Base-by-base conservation (phyloP, 2,888 invertebrate species). In the Synergus gifuensis region DNA sequence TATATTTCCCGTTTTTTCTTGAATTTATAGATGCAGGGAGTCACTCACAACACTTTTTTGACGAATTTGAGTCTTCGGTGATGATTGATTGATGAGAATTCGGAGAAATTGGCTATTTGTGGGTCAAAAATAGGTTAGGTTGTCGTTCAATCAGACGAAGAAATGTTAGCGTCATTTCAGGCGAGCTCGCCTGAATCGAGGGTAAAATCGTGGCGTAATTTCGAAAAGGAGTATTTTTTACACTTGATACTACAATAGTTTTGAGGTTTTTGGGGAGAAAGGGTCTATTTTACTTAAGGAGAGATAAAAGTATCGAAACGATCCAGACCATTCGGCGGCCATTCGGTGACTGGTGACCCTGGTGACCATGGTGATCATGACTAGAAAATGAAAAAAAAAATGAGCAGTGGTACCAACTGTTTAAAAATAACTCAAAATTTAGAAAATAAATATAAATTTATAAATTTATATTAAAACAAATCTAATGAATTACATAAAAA, bases 91-190 rank as follows among this genome's bases (percentile, higher is more conserved):
- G 3, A 54, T 5, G 11, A 36, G 40, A 54, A 73, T 73, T 73
- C n/a, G 11, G 54, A 49, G 54, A 73, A 73, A 58, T 73, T 49
- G 73, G n/a, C 12, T 9, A 28, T 73, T 54, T 36, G 36, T 69
- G 16, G 7, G 36, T 28, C 14, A 16, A 28, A 49, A 69, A 12
- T 73, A 73, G 73, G 73, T 73, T 73, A 73, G 73, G 73, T 73
- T 73, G 54, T 28, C 14, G 62, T 40, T 54, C 73, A 14, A 40
- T 73, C 73, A 73, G n/a, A 73, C n/a, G 54, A 69, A 40, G 36
- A 69, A 69, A 49, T 69, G 69, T 28, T 69, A 49, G 54, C 54
- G 36, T 58, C 54, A 73, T 73, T 73, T 73, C 73, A 73, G 49
- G 22, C 22, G 14, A 73, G 11, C 36, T 73, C 16, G n/a, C 16